A percentile compares a stretch with the other conserved stretches of the same genome.
These are phyloP conservation scores for Autographa pulchrina DNA, from an alignment of 2,888 invertebrate species.

Conservation along the genomic window DNA sequence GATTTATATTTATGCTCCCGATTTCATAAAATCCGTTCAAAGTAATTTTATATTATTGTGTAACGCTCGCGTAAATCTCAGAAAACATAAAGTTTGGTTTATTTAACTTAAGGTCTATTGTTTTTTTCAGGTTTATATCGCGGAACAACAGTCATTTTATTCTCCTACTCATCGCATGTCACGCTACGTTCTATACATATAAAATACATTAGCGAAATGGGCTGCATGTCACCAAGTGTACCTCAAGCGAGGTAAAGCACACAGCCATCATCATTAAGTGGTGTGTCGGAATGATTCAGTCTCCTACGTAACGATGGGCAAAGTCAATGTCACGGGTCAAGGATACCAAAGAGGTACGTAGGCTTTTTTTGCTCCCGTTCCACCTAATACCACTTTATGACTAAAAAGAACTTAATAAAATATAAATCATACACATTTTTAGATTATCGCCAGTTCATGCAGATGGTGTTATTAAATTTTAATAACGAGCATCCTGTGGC, in stretches of 20 bases:
- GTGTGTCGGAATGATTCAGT: conserved; percentile 38
- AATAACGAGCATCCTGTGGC: conserved; percentile 75
- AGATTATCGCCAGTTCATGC: conserved; percentile 54
- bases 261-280: conserved; percentile 54
- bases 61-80: too few relatives aligned
- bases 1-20: too few relatives aligned
- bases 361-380: conserved; percentile 32
- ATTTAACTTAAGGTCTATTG: too few relatives aligned
- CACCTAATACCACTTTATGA: conserved; percentile 48
- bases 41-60: too few relatives aligned
- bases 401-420: conserved; percentile 42
- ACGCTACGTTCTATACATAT: conserved; percentile 19
- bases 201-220: conserved; percentile 42
- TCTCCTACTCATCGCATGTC: conserved; percentile 22
- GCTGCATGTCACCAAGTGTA: conserved; percentile 38
- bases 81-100: too few relatives aligned
- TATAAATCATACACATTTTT: conserved; percentile 52
- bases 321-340: conserved; percentile 56
- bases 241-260: conserved; percentile 36
- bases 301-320: conserved; percentile 21
- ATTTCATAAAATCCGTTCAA: too few relatives aligned
- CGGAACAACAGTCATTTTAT: not conserved
- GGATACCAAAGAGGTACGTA: conserved; percentile 35
- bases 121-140: not conserved
- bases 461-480: conserved; percentile 72